Base-by-base conservation (phyloP, 2,888 invertebrate species). In the Anoncus sp. region DNA sequence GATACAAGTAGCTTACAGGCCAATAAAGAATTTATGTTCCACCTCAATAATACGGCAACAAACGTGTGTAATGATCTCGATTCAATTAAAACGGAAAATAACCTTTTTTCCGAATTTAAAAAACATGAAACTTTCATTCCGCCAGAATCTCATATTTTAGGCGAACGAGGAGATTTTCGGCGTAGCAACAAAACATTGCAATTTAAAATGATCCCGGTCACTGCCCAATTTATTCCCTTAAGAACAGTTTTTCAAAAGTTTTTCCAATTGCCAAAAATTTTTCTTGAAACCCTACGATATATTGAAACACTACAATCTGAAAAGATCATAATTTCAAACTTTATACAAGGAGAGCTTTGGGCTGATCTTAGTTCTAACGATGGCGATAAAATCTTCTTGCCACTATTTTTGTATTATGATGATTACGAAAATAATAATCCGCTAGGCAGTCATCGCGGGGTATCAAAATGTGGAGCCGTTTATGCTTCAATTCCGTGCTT, bases 401-500 rank as follows among this genome's bases (percentile, higher is more conserved):
- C 81, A 16, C 40, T 81, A 10, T 71, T 80, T 35, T 31, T 82
- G 35, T 78, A 77, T 22, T 82, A 60, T 38, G 79, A 82, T 55
- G 80, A 82, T 43, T 81, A 75, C 40, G 82, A 81, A n/a, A n/a
- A n/a, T n/a, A n/a, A n/a, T n/a, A n/a, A n/a, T n/a, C n/a, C n/a
- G n/a, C n/a, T n/a, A n/a, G 81, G 79, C 22, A 70, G 69, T 24
- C 79, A 81, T 53, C 57, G 57, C 35, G 78, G 77, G n/a, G 45
- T 76, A 5, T 55, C 71, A 14, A 75, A 82, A 40, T 74, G 77
- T 31, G 79, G 81, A 14, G 81, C 77, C 38, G 69, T 82, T 1
- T 82, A 82, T 65, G 43, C 77, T 1, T 67, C 69, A 35, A 60
- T 81, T n/a, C 74, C 76, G 7, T 74, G 75, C 43, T 45, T 81